A percentile compares a stretch with the other conserved stretches of the same genome.
phyloP scores from a whole-genome alignment of 1,140 invertebrate species.

The Brachionus paranguensis region DNA sequence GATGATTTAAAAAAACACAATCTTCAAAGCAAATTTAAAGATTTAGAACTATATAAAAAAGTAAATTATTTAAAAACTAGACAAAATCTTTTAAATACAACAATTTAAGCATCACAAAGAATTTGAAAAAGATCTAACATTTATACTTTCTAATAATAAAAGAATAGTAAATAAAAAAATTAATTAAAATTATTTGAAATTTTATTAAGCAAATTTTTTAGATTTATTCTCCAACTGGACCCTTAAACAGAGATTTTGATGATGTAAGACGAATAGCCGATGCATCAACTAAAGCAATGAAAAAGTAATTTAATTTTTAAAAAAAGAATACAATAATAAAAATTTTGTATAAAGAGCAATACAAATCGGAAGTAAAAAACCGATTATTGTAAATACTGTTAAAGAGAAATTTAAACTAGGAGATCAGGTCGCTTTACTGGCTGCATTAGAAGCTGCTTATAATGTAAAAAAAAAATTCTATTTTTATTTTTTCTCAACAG shows the following conservation, averaged over 20 bases:
- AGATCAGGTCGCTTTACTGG: background rate
- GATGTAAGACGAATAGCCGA: slow-evolving; percentile 33
- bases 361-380: slow-evolving; percentile 26
- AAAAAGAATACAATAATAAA: background rate
- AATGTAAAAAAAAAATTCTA: background rate
- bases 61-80: background rate
- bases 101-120: slow-evolving; percentile 20
- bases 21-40: slow-evolving; percentile 6
- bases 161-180: slow-evolving; percentile 16
- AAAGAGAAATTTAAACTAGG: slow-evolving; percentile 2
- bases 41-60: slow-evolving; percentile 1
- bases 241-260: slow-evolving; percentile 33
- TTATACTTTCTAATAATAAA: slow-evolving; percentile 9
- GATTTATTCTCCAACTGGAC: slow-evolving; percentile 37
- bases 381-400: background rate
- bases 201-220: background rate
- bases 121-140: slow-evolving; percentile 38
- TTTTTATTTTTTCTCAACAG: too few species aligned
- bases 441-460: slow-evolving; percentile 30
- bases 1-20: slow-evolving; percentile 17
- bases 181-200: background rate
- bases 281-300: slow-evolving; percentile 27
- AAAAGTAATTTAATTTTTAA: background rate
- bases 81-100: background rate
- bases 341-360: slow-evolving; percentile 4